These are phyloP conservation scores for Halyomorpha halys DNA, from an alignment of 1,140 invertebrate genomes.

Conservation along the genomic window DNA sequence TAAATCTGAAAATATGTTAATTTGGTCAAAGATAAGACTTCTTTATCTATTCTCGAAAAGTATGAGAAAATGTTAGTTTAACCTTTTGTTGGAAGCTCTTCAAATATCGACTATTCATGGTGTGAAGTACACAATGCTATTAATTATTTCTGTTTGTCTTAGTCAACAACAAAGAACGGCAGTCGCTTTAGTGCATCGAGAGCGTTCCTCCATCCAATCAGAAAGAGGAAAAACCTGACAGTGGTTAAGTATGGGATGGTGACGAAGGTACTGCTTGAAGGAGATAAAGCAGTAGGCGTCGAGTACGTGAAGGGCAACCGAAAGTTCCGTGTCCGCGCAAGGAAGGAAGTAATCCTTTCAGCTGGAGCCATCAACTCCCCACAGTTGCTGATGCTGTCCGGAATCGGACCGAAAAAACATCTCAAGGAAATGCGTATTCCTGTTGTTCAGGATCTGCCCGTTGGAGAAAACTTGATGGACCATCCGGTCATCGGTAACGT, in stretches of 20 bases:
- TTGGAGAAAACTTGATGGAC: constrained; percentile 71
- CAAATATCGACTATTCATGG: no score
- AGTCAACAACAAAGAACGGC: constrained; percentile 52
- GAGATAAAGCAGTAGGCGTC: constrained; percentile 49
- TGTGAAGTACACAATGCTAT: no score
- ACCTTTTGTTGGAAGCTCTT: no score
- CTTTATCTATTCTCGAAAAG: no score
- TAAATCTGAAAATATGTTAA: no score
- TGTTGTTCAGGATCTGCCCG: constrained; percentile 50
- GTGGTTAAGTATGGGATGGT: constrained; percentile 40
- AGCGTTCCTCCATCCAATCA: constrained; percentile 42
- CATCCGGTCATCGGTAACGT: constrained; percentile 59
- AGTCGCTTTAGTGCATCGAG: constrained; percentile 50
- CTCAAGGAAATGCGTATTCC: constrained; percentile 55
- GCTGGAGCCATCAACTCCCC: constrained; percentile 53
- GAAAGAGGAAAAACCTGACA: constrained; percentile 36
- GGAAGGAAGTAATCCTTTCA: constrained; percentile 49
- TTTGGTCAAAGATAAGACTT: no score
- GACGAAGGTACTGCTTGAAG: constrained; percentile 44
- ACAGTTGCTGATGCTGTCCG: constrained; percentile 56
- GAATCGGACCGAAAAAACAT: constrained; percentile 56
- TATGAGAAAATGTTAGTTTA: no score
- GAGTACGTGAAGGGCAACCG: constrained; percentile 39
- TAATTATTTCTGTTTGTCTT: constrained; percentile 34
- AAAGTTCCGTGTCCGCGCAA: constrained; percentile 36